Evolutionary conservation across 2,797 vertebrate genomes (phyloP), one percentile per base, ranked within the genome.

Genomic region (Salmo trutta): DNA sequence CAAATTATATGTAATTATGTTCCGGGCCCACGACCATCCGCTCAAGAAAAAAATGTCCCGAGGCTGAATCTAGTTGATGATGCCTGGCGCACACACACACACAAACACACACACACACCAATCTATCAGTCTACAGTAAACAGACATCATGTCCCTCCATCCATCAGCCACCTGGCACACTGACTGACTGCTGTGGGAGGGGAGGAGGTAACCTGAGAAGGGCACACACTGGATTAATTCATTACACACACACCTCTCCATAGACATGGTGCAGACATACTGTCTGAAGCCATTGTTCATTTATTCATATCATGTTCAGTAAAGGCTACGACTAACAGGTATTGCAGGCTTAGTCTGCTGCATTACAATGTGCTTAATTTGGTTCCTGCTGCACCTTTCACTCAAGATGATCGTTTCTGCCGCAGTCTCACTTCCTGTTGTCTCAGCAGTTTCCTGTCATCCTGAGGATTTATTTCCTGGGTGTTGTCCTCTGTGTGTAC

Each of bases 391-490:
- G n/a, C 21, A 51, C 2, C 19, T 52, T 2, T 52, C 41, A 27
- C 21, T 71, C 41, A 52, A 14, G n/a, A 15, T 12, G 12, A 27
- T 71, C 15, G 21, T 21, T 8, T 51, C 70, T 6, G 2, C 19
- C 65, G 16, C 74, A 33, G 78, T 84, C 80, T 84, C 68, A 78
- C 71, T 79, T 79, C 72, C 62, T 65, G 67, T 33, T 68, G 19
- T 33, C 67, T 54, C 17, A 84, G 81, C 75, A 71, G 82, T 85
- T 81, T 83, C 75, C 76, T 84, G 83, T 84, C 78, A 86, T 75
- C 70, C 14, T 56, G 69, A 36, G 65, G 31, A 84, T 84, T 29
- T 76, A 72, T 82, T 88, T 89, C 87, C 88, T 88, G 83, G 59
- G 85, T 69, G 21, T 41, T 74, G 71, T 77, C 51, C 15, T 67